Evolutionary conservation across 2,888 invertebrate genomes (phyloP), one percentile per base, ranked within the genome.

Genomic region (Drosophila limbata): DNA sequence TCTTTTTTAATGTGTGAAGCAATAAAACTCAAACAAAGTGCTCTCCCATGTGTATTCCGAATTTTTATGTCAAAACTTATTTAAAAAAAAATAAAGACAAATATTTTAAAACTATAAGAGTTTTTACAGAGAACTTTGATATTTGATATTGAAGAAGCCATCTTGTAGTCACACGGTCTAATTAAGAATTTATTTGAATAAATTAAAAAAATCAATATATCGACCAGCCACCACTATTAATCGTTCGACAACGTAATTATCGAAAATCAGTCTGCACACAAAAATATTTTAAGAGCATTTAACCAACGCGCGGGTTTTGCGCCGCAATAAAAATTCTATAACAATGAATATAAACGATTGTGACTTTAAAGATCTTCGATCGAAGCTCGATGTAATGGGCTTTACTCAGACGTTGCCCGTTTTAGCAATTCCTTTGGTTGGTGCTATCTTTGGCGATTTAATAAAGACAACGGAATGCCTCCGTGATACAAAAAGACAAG

Each of bases 401-500:
- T 98, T 97, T 90, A 94, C 94, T 47, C 96, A 97, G 88, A 93
- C 95, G 1, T 93, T 98, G 72, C 95, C 95, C 0, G 92, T 95
- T 13, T 96, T 97, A 73, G 95, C 96, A 47, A 94, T 97, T 42
- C 95, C 96, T 39, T 93, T 98, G 73, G 96, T 97, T 77, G 96
- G 96, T 92, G 95, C 95, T 89, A 92, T 98, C 66, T 93, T 98
- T 59, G 95, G 95, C 47, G 98, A 98, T 93, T 94, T 98, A 66
- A 94, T 97, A 69, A 96, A 96, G 91, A 97, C 97, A 9, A 98
- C 97, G n/a, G 95, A 96, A 79, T 97, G 96, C 89, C 93, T 98
- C 60, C 95, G 96, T 89, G 96, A 97, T 93, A 96, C 96, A 74
- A 97, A 97, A 94, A 94, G 95, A 69, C 93, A 96, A 80, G 95